Conservation (phyloP, 2,797 vertebrate species). For the Botia kubotai region DNA sequence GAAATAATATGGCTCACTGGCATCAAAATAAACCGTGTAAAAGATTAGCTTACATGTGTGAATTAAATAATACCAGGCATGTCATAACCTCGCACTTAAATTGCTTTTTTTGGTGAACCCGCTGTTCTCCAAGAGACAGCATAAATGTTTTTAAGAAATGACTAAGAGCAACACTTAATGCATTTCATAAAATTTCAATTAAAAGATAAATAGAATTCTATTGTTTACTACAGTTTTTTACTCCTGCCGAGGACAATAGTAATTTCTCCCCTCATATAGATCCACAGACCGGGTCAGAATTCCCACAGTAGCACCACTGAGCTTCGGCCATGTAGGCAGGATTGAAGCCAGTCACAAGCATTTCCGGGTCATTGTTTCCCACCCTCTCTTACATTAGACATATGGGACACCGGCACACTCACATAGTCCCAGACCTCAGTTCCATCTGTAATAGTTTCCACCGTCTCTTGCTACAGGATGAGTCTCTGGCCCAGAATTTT, state of each 20-base stretch:
- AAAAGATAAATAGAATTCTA: constrained; percentile 61
- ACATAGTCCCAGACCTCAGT: constrained; percentile 47
- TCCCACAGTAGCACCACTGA: constrained; percentile 17
- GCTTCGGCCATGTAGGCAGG: constrained; percentile 17
- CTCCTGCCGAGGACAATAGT: constrained; percentile 43
- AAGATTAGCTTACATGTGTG: constrained; percentile 34
- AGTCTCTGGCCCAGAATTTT: constrained; percentile 98
- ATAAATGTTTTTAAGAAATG: constrained; percentile 24
- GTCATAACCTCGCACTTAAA: constrained; percentile 1
- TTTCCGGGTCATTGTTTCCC: constrained; percentile 37
- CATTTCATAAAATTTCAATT: constrained; percentile 60
- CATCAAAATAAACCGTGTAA: constrained; percentile 35
- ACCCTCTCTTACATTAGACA: constrained; percentile 27
- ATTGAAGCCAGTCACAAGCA: constrained; percentile 41
- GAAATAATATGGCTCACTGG: constrained; percentile 47
- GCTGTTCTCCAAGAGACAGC: background rate
- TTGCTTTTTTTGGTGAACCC: constrained; percentile 23
- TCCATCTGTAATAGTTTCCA: constrained; percentile 27
- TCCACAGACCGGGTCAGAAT: constrained; percentile 25
- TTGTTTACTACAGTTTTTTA: constrained; percentile 36
- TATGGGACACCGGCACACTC: constrained; percentile 41
- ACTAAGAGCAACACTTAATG: constrained; percentile 44
- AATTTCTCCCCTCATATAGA: constrained; percentile 31
- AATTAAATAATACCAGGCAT: constrained; percentile 35
- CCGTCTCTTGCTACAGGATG: constrained; percentile 81